phyloP scores from a whole-genome alignment of 2,113 vertebrate genomes.

The Oceanites oceanicus region DNA sequence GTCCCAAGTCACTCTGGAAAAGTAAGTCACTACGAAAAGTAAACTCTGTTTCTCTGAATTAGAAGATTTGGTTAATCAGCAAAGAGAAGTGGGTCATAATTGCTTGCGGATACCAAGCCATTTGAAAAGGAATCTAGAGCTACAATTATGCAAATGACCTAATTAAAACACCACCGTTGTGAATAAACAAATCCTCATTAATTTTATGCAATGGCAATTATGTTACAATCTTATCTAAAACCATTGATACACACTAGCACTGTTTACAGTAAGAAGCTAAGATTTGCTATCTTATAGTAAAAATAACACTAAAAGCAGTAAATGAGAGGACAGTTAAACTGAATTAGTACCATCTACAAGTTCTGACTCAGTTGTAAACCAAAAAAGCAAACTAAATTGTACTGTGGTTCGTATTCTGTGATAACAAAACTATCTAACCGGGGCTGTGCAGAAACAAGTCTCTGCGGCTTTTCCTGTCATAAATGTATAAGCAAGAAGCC shows the following conservation, averaged over 20 bases:
- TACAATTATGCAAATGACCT: neutral
- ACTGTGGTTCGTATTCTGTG: neutral
- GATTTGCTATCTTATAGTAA: neutral
- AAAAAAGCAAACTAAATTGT: neutral
- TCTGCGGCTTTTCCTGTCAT: neutral
- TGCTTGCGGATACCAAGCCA: neutral
- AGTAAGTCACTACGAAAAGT: neutral
- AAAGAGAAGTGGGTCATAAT: neutral
- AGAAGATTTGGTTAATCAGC: neutral
- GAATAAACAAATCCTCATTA: neutral
- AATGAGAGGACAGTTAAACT: neutral
- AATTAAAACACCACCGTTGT: neutral
- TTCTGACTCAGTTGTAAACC: neutral
- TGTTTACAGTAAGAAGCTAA: neutral
- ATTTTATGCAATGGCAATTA: neutral
- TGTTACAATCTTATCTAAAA: neutral
- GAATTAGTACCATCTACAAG: neutral
- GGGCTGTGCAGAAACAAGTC: neutral
- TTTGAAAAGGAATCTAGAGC: neutral
- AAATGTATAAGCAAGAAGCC: neutral
- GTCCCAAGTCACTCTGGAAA: neutral
- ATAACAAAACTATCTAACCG: neutral
- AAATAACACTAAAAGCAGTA: neutral
- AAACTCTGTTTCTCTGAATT: neutral
- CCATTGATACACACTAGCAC: neutral